Conservation (phyloP, 2,888 invertebrate species). For the Xestobium rufovillosum region DNA sequence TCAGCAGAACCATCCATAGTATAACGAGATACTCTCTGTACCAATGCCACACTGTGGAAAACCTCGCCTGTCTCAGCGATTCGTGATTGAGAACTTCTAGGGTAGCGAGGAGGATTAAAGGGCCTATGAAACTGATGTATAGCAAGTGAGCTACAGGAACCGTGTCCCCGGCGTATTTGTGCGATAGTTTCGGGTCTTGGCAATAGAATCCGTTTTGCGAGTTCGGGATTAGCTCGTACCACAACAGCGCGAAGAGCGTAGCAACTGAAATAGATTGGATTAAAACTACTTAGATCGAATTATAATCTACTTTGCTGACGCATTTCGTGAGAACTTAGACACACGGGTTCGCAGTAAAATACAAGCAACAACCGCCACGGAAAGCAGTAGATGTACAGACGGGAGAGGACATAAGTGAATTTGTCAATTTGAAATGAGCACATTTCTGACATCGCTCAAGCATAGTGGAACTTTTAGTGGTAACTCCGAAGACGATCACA, state of each 20-base stretch:
- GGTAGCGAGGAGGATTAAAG: constrained; percentile 45
- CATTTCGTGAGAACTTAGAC: too few relatives aligned
- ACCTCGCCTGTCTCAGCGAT: constrained; percentile 37
- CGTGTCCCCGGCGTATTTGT: constrained; percentile 61
- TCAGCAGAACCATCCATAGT: constrained; percentile 51
- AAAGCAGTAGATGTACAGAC: too few relatives aligned
- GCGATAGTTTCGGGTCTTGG: constrained; percentile 61
- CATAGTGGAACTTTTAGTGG: too few relatives aligned
- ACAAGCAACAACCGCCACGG: too few relatives aligned
- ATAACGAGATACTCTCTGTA: constrained; percentile 55
- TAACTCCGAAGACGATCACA: too few relatives aligned
- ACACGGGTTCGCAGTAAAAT: too few relatives aligned
- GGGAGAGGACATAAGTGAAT: too few relatives aligned
- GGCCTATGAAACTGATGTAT: constrained; percentile 48
- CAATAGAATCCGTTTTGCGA: constrained; percentile 61
- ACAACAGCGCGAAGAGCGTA: constrained; percentile 52
- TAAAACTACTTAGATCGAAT: too few relatives aligned
- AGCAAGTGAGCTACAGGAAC: constrained; percentile 52
- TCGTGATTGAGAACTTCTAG: constrained; percentile 39
- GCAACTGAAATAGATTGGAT: constrained; percentile 48
- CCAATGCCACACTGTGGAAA: constrained; percentile 48
- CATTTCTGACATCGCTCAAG: too few relatives aligned
- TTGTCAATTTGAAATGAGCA: too few relatives aligned
- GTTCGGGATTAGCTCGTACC: constrained; percentile 57
- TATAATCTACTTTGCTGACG: too few relatives aligned